phyloP scores from a whole-genome alignment of 2,113 vertebrate species.

The Pseudois nayaur region DNA sequence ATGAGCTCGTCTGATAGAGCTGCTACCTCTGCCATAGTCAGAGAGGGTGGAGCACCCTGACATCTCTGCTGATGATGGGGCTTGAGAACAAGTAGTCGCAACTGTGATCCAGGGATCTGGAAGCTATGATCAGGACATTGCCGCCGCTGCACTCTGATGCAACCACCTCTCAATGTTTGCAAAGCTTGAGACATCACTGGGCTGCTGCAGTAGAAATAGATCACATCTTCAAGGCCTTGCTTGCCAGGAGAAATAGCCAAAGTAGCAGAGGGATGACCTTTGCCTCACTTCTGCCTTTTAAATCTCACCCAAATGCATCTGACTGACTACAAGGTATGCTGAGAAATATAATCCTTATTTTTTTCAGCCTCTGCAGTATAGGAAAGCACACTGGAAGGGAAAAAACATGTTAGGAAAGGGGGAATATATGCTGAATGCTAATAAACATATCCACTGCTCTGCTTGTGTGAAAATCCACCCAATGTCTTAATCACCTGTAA shows the following conservation, averaged over 20 bases:
- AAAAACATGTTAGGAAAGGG: neutral
- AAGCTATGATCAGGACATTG: neutral
- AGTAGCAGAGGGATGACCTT: neutral
- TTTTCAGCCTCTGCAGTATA: neutral
- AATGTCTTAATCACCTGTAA: neutral
- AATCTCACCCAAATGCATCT: neutral
- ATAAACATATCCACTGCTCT: neutral
- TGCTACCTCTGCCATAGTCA: neutral
- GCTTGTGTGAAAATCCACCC: neutral
- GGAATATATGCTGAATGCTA: neutral
- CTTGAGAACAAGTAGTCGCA: neutral
- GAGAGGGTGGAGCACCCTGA: neutral
- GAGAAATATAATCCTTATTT: neutral
- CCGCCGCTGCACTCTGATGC: neutral
- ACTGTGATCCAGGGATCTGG: neutral
- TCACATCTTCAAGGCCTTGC: neutral
- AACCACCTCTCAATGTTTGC: conserved; percentile 31
- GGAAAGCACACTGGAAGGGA: neutral
- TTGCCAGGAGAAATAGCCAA: neutral
- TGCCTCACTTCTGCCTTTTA: neutral
- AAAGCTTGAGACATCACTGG: neutral
- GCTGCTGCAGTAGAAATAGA: neutral
- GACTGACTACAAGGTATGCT: neutral
- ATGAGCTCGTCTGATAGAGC: neutral
- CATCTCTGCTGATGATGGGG: neutral